phyloP scores from a whole-genome alignment of 2,113 vertebrate genomes.

The Clinocottus analis region DNA sequence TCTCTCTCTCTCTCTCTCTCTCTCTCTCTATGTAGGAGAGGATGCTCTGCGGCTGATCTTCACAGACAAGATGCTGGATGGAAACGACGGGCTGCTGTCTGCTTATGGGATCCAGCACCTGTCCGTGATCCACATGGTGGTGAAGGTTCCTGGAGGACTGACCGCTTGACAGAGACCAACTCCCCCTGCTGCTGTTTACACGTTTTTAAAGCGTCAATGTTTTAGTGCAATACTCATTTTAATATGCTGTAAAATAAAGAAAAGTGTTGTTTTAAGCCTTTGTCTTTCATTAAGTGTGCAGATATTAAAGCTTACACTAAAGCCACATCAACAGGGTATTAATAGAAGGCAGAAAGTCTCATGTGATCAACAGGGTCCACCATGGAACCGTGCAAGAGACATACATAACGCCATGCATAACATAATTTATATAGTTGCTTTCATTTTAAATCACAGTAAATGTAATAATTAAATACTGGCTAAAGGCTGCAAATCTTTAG shows the following conservation, averaged over 20 bases:
- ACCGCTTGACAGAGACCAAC: not conserved
- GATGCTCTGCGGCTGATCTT: constrained; percentile 62
- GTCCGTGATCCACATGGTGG: constrained; percentile 53
- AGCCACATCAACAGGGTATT: not conserved
- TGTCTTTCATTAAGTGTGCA: not conserved
- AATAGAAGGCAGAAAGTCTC: not conserved
- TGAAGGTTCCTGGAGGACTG: constrained; percentile 68
- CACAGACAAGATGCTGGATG: constrained; percentile 52
- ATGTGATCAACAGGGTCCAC: not conserved
- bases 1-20: no score
- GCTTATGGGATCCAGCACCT: constrained; percentile 65
- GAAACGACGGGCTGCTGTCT: constrained; percentile 27
- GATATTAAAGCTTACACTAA: not conserved
- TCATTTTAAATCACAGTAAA: not conserved
- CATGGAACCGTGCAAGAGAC: not conserved
- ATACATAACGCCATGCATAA: not conserved
- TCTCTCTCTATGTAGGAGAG: not conserved
- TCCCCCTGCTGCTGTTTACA: not conserved
- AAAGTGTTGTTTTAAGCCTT: not conserved
- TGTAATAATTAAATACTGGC: not conserved
- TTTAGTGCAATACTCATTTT: not conserved
- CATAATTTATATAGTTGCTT: not conserved
- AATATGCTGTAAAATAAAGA: constrained; percentile 17
- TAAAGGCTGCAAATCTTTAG: not conserved
- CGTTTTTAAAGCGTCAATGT: accelerated